phyloP scores from a whole-genome alignment of 30 jellyfish, hydroid and myxozoan genomes.

The Cassiopea andromeda region DNA sequence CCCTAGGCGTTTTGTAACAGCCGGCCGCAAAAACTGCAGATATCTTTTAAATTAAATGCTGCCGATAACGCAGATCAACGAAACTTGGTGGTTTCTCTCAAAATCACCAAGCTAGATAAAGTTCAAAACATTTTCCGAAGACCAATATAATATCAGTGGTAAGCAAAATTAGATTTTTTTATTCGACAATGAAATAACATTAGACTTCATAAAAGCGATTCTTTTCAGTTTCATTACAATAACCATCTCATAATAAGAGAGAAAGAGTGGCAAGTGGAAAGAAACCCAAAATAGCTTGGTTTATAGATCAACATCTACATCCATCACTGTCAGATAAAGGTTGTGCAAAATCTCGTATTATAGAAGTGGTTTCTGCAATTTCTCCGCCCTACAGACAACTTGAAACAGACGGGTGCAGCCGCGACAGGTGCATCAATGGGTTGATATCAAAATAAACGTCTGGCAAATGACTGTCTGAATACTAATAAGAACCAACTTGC shows the following conservation, averaged over 20 bases:
- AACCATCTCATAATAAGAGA: background rate
- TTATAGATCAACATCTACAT: background rate
- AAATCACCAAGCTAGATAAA: background rate
- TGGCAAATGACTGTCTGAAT: background rate
- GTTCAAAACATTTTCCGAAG: background rate
- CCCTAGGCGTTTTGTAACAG: background rate
- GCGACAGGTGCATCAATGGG: background rate
- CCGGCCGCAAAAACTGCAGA: background rate
- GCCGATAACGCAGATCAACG: background rate
- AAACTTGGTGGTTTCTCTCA: background rate
- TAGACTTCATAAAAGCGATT: background rate
- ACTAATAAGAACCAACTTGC: background rate
- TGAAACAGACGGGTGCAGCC: background rate
- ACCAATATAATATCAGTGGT: background rate
- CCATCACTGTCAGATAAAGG: slow-evolving; percentile 5
- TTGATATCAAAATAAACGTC: slow-evolving; percentile 1
- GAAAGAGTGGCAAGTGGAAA: background rate
- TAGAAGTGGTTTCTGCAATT: background rate
- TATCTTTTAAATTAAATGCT: background rate
- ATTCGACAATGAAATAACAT: background rate
- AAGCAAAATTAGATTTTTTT: background rate
- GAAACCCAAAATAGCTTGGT: background rate
- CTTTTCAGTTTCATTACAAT: background rate
- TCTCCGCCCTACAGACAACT: slow-evolving; percentile 3
- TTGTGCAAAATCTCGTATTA: background rate